Percentiles rank a stretch among this genome's conserved stretches.
phyloP scores from a whole-genome alignment of 2,797 vertebrate species.

The Aselliscus stoliczkanus region DNA sequence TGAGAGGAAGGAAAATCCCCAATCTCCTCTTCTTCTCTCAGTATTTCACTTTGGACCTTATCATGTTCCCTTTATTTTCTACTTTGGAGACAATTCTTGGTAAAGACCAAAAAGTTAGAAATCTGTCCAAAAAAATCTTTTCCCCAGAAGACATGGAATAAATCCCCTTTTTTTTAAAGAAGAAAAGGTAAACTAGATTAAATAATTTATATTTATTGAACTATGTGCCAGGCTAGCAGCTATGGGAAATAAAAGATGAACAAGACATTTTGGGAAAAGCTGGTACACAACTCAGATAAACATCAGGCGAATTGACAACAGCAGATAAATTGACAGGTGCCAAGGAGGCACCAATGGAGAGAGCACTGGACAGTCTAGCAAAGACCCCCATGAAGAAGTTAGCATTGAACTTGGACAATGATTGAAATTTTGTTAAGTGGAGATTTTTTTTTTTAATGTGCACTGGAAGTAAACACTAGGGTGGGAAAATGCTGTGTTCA shows the following conservation, averaged over 20 bases:
- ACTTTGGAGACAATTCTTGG: neutral
- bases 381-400: neutral
- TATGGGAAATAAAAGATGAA: neutral
- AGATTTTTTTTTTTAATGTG: neutral
- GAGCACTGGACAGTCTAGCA: neutral
- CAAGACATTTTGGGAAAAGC: neutral
- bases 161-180: neutral
- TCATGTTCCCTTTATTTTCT: neutral
- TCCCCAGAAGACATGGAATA: neutral
- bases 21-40: neutral
- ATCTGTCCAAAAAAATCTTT: neutral
- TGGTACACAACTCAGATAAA: neutral
- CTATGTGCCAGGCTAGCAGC: neutral
- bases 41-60: neutral
- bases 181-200: neutral
- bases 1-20: neutral
- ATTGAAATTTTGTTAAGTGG: neutral
- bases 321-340: neutral
- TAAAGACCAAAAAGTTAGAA: neutral
- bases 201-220: neutral
- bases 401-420: neutral
- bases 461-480: neutral
- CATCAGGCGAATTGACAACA: neutral
- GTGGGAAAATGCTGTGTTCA: neutral
- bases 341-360: neutral